Evolutionary conservation across 2,797 vertebrate genomes (phyloP).

Genomic region (Coregonus sp.): DNA sequence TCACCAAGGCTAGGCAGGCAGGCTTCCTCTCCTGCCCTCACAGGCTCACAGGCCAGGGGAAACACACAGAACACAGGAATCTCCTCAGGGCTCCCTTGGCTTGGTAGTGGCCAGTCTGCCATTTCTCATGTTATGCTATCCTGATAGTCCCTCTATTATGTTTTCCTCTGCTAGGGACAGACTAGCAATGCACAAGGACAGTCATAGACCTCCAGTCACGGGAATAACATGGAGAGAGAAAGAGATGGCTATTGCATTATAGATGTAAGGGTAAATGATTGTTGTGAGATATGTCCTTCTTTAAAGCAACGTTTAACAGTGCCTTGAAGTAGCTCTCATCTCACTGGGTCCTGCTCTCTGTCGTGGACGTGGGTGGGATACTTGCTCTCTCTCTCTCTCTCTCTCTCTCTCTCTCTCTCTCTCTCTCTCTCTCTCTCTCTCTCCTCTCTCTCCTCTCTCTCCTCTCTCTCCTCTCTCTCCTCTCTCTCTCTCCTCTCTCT

Average conservation of each 20-base stretch:
- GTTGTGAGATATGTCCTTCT: not conserved
- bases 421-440: not conserved
- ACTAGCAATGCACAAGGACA: not conserved
- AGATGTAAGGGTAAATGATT: not conserved
- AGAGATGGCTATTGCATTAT: too few species aligned
- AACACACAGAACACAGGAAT: not conserved
- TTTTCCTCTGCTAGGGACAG: not conserved
- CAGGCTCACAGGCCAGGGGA: not conserved
- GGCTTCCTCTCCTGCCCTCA: too few species aligned
- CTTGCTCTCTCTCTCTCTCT: not conserved
- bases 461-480: too few species aligned
- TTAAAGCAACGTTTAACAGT: not conserved
- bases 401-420: not conserved
- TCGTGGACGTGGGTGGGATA: not conserved
- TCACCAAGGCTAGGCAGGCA: too few species aligned
- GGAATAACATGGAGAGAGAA: too few species aligned
- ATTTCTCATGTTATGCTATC: not conserved
- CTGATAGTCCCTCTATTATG: not conserved
- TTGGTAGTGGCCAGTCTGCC: not conserved
- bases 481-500: constrained; percentile 3
- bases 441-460: not conserved
- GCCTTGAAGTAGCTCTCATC: constrained; percentile 12
- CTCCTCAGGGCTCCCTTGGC: not conserved
- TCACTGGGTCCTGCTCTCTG: not conserved
- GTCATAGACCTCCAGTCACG: not conserved